Conservation (phyloP, 1,140 invertebrate genomes). For the Tribolium castaneum region DNA sequence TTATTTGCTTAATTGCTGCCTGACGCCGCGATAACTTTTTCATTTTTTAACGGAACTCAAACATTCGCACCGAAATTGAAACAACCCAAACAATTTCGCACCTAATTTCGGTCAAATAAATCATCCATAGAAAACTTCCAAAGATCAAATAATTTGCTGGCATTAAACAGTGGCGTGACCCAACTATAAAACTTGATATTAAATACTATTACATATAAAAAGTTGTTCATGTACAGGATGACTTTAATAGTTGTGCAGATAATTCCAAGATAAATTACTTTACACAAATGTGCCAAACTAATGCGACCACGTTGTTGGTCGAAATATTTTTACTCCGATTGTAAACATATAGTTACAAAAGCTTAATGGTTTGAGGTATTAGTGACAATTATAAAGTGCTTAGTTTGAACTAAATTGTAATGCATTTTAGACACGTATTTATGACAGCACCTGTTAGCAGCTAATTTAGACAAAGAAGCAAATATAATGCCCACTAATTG, state of each 20-base stretch:
- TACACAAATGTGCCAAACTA: too few relatives aligned
- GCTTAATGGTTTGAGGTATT: not conserved
- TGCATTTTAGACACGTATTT: slow-evolving; percentile 22
- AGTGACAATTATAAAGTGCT: not conserved
- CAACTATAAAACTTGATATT: too few relatives aligned
- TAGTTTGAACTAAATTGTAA: not conserved
- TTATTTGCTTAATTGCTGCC: slow-evolving; percentile 30
- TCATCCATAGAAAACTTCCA: not conserved
- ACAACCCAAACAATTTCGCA: not conserved
- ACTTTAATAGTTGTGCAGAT: too few relatives aligned
- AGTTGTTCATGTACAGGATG: too few relatives aligned
- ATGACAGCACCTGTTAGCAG: slow-evolving; percentile 6
- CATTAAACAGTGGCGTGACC: too few relatives aligned
- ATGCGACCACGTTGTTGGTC: too few relatives aligned
- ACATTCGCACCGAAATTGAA: not conserved
- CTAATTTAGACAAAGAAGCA: slow-evolving; percentile 33
- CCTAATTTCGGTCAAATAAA: not conserved
- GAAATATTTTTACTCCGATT: too few relatives aligned
- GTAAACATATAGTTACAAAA: not conserved
- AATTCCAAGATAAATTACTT: too few relatives aligned
- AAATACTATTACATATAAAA: too few relatives aligned
- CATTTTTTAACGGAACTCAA: not conserved
- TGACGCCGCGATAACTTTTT: not conserved
- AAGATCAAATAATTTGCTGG: too few relatives aligned
- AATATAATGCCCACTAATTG: slow-evolving; percentile 38